Base-by-base conservation (phyloP, 2,888 invertebrate genomes). In the Xanthia togata region DNA sequence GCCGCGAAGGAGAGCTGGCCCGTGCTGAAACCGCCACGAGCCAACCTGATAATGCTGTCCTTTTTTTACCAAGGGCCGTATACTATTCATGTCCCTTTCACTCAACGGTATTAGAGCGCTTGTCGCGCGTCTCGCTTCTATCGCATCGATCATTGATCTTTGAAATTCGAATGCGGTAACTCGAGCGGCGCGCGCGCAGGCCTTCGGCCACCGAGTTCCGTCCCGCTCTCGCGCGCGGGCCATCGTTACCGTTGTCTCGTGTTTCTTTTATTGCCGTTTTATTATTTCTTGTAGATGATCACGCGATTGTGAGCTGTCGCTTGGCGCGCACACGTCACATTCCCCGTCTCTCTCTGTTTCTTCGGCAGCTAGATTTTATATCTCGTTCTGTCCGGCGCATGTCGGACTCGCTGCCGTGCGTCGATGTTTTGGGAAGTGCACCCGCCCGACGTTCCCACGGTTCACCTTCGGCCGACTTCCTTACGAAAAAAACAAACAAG, bases 341-440 rank as follows among this genome's bases (percentile, higher is more conserved):
- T 84, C 78, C 78, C 89, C 85, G 83, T 95, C 95, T 84, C 85
- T 85, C 71, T 96, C 90, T 88, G 41, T 23, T 83, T 9, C 38
- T 70, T 2, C 14, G 57, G 67, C 53, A 41, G 65, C 63, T 23
- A 83, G 75, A 91, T 93, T 65, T 89, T 88, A 59, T 71, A 65
- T 95, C 94, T 93, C 94, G 82, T 88, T 95, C 88, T 71, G 82
- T 81, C 89, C 93, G 94, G 95, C 96, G 95, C 95, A 95, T 95
- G 96, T 95, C 95, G 93, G 92, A 91, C 93, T 93, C 93, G 96
- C 96, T 95, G 96, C 96, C 95, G 96, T 96, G 96, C 96, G 96
- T 94, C 95, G 96, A 96, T 96, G 96, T 97, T 97, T 97, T 97
- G 97, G 97, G 97, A 97, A 96, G 96, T 96, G 96, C 97, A 96